Evolutionary conservation across 2,888 invertebrate genomes (phyloP).

Genomic region (Mythimna ferrago): DNA sequence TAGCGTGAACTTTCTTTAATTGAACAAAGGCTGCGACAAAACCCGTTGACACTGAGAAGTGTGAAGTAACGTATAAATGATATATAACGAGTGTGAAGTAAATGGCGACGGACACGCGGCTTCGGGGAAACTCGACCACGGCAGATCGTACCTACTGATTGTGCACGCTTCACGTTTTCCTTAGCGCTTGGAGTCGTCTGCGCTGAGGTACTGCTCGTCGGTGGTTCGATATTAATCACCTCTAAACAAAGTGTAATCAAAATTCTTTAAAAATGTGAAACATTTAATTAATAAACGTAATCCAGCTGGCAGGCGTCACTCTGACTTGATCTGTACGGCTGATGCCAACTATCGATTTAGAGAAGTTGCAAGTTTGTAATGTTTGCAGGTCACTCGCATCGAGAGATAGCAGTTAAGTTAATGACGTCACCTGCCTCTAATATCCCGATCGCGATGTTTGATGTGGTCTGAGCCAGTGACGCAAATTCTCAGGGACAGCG

Average conservation of each 20-base stretch:
- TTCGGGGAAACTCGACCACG: neutral
- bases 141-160: neutral
- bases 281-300: neutral
- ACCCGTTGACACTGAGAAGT: constrained; percentile 18
- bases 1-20: constrained; percentile 2
- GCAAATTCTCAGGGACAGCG: too few species aligned
- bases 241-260: neutral
- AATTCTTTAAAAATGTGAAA: too few species aligned
- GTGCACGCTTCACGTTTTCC: neutral
- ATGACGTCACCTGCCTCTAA: neutral
- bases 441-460: neutral
- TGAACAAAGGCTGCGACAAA: constrained; percentile 8
- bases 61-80: neutral
- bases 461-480: neutral
- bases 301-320: neutral
- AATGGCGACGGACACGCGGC: neutral
- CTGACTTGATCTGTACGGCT: neutral
- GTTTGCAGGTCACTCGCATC: too few species aligned
- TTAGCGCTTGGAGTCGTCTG: neutral
- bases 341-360: too few species aligned
- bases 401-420: too few species aligned
- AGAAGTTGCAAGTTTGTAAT: too few species aligned
- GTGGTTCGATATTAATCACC: neutral
- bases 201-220: neutral
- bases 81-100: neutral